Evolutionary conservation across 2,797 vertebrate genomes (phyloP).

Genomic region (Euphonia xanthogaster): DNA sequence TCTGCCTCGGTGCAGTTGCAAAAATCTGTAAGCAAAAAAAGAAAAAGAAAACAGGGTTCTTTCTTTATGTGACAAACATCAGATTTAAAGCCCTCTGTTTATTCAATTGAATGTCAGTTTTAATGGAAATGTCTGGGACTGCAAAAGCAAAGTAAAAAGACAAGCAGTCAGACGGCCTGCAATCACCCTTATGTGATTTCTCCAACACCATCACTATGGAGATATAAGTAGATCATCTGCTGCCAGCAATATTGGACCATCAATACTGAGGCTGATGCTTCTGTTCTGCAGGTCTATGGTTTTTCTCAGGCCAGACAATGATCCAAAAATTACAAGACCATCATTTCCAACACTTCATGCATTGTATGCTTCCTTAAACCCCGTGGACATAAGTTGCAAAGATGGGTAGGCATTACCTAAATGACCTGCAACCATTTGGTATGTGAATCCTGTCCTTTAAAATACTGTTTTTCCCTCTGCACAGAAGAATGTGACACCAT

Average conservation of each 20-base stretch:
- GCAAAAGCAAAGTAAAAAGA: neutral
- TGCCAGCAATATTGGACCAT: neutral
- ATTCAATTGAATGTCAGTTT: neutral
- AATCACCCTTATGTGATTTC: neutral
- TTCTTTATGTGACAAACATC: neutral
- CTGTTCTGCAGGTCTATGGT: neutral
- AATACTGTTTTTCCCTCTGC: neutral
- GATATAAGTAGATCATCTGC: neutral
- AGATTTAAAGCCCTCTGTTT: conserved; percentile 1
- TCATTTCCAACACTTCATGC: neutral
- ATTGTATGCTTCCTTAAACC: neutral
- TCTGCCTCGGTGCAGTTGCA: neutral
- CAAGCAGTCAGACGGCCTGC: neutral
- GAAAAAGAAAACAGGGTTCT: neutral
- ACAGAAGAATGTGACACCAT: neutral
- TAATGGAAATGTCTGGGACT: neutral
- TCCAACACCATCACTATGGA: neutral
- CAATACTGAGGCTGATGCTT: rapidly evolving
- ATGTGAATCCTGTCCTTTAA: neutral
- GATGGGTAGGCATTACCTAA: neutral
- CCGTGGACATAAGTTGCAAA: neutral
- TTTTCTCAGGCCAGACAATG: neutral
- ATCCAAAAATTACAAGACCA: neutral
- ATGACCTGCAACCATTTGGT: neutral
- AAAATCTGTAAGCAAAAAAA: neutral